These are phyloP conservation scores for Phanerotoma sp. DNA, from an alignment of 2,888 invertebrate genomes.

Conservation along the genomic window DNA sequence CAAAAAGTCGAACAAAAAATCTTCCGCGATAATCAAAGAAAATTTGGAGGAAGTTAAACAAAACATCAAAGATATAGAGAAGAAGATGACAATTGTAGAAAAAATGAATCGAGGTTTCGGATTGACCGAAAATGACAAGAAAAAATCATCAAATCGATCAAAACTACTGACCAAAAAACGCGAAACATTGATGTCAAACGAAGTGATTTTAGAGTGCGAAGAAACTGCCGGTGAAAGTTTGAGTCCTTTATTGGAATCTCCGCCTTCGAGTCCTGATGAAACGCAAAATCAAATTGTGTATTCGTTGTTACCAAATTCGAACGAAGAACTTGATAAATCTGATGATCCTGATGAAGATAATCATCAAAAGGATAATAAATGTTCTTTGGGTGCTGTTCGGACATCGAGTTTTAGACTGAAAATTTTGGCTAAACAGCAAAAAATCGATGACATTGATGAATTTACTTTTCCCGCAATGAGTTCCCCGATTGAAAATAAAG, in stretches of 20 bases:
- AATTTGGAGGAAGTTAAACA: too few species aligned
- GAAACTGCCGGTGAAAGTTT: background rate
- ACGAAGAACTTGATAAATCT: too few species aligned
- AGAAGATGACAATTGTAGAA: background rate
- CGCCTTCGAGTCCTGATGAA: constrained; percentile 1
- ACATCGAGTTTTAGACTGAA: constrained; percentile 29
- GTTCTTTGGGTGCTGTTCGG: too few species aligned
- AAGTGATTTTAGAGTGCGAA: constrained; percentile 12
- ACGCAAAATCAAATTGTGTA: constrained; percentile 32
- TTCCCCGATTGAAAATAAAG: constrained; percentile 17
- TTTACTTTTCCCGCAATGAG: constrained; percentile 17
- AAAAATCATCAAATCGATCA: background rate
- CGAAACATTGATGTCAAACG: constrained; percentile 5
- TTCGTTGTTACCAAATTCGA: constrained; percentile 30
- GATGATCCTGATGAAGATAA: constrained; percentile 23
- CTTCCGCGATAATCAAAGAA: too few species aligned
- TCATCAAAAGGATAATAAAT: too few species aligned
- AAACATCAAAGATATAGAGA: background rate
- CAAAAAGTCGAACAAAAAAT: too few species aligned
- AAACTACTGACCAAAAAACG: background rate
- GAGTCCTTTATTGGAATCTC: constrained; percentile 6
- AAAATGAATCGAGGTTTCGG: background rate
- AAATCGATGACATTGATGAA: constrained; percentile 28
- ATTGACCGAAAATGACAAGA: background rate
- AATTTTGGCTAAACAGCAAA: constrained; percentile 28